These are phyloP conservation scores for Dermatemys mawii DNA, from an alignment of 2,113 vertebrate species.

Conservation along the genomic window DNA sequence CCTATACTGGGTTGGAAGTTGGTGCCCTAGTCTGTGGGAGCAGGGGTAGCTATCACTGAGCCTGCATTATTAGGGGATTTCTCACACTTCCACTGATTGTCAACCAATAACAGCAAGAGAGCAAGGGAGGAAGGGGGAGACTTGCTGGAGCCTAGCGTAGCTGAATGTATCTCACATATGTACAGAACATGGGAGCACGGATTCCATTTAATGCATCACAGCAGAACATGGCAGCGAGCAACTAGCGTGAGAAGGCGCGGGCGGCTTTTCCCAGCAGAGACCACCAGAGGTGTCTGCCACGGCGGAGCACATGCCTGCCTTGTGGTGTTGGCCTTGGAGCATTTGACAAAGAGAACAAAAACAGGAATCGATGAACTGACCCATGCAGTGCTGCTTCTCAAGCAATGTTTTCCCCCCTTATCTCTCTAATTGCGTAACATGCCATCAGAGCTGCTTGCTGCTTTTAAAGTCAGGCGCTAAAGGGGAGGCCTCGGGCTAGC, in stretches of 20 bases:
- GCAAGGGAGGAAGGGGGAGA: background rate
- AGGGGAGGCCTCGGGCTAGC: background rate
- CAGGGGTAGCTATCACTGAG: background rate
- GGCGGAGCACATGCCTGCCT: background rate
- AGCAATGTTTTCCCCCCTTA: background rate
- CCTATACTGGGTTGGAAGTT: background rate
- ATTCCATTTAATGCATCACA: background rate
- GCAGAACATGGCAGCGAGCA: background rate
- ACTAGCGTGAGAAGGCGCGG: background rate
- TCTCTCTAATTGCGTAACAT: accelerated
- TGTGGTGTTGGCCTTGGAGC: background rate
- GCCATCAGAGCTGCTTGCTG: background rate
- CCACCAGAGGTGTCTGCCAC: too few relatives aligned
- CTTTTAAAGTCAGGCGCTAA: background rate
- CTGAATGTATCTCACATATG: background rate
- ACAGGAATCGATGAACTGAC: background rate
- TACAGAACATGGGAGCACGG: background rate
- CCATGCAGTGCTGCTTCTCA: background rate
- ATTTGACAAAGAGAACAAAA: background rate
- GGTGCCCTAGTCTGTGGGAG: background rate
- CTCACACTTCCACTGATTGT: background rate
- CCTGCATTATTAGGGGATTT: background rate
- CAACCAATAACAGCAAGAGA: background rate
- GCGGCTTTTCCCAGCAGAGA: background rate
- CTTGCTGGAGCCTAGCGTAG: background rate